Conservation (phyloP, 2,113 vertebrate species). For the Malurus melanocephalus region DNA sequence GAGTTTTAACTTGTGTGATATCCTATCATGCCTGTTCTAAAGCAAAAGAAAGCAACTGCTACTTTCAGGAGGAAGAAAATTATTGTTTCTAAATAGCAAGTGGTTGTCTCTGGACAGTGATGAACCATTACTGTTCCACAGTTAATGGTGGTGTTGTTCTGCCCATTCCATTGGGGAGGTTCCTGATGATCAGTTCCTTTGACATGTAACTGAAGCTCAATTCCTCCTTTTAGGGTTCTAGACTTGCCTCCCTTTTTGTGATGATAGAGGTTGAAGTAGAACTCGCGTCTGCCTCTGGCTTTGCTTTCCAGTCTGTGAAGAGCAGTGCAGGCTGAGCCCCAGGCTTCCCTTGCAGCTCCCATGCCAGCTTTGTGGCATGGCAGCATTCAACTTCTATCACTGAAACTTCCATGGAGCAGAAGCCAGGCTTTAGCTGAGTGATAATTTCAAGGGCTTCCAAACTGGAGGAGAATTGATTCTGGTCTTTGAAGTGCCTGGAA, state of each 20-base stretch:
- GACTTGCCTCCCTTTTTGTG: neutral
- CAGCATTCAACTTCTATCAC: fast-evolving
- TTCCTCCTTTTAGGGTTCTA: neutral
- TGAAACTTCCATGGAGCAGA: neutral
- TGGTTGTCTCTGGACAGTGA: neutral
- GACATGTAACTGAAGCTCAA: fast-evolving
- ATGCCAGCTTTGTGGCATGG: fast-evolving
- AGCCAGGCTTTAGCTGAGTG: neutral
- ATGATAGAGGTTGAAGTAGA: neutral
- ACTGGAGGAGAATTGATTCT: neutral
- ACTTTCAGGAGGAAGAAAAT: neutral
- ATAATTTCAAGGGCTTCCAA: neutral
- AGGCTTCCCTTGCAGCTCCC: fast-evolving
- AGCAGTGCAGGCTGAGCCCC: neutral
- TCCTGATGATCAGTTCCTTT: neutral
- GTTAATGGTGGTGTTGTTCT: neutral
- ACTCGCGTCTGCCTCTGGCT: neutral
- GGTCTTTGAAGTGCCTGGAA: neutral
- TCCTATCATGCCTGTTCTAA: neutral
- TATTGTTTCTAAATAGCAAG: neutral
- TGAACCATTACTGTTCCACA: neutral
- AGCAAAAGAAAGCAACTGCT: neutral
- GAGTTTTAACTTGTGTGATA: neutral
- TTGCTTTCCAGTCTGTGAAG: neutral
- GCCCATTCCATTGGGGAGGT: neutral